These are phyloP conservation scores for Carassius auratus DNA, from an alignment of 2,113 vertebrate species.

Conservation along the genomic window DNA sequence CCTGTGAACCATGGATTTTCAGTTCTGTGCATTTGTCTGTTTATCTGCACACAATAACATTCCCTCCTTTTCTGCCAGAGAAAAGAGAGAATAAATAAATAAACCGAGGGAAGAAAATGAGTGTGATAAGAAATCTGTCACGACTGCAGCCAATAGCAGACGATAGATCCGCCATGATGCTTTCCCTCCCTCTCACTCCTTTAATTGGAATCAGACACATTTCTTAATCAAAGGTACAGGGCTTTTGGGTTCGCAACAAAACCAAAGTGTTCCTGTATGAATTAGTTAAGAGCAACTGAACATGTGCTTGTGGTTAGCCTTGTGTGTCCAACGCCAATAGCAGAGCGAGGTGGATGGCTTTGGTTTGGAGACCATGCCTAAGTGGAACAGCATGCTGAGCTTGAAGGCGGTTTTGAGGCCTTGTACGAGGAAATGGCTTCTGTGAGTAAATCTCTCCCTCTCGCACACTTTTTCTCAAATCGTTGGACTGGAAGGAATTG, in stretches of 20 bases:
- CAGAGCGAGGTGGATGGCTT: conserved; percentile 59
- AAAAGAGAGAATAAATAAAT: no score
- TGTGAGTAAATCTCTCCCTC: conserved; percentile 67
- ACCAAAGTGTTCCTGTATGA: conserved; percentile 82
- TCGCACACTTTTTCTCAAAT: conserved; percentile 34
- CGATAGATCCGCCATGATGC: background rate
- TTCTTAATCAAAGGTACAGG: conserved; percentile 76
- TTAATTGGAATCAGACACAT: conserved; percentile 80
- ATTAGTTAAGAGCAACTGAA: conserved; percentile 79
- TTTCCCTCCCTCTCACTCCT: conserved; percentile 58
- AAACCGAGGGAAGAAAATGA: background rate
- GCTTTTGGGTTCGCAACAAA: conserved; percentile 75
- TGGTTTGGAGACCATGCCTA: conserved; percentile 63
- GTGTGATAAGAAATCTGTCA: background rate
- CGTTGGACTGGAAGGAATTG: conserved; percentile 28
- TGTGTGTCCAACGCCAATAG: conserved; percentile 55
- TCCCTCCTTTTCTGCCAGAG: no score
- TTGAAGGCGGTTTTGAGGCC: conserved; percentile 62
- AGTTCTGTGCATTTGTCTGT: background rate
- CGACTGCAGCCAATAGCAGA: background rate
- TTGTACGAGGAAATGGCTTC: conserved; percentile 72
- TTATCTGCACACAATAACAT: no score
- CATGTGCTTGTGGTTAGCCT: conserved; percentile 80
- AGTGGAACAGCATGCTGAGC: conserved; percentile 75
- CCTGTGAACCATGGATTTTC: background rate